Conservation (phyloP, 2,113 vertebrate genomes). For the Gnathonemus echidnorhynchus region DNA sequence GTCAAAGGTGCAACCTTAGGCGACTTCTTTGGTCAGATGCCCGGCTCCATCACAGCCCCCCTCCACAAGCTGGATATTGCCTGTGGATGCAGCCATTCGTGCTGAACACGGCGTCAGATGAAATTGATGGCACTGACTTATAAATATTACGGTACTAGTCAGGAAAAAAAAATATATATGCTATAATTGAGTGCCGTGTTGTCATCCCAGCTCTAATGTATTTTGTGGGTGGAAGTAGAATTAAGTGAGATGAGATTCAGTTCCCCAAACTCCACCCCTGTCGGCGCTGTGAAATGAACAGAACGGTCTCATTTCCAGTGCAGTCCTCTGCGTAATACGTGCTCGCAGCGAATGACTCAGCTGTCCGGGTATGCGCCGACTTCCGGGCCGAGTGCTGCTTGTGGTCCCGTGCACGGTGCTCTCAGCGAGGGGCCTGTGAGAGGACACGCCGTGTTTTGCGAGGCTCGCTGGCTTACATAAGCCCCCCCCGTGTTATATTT, state of each 20-base stretch:
- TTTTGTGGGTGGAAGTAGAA: constrained; percentile 25
- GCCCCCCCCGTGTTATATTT: constrained; percentile 34
- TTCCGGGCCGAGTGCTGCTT: neutral
- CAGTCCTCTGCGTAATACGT: constrained; percentile 47
- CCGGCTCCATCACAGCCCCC: neutral
- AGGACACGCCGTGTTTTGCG: neutral
- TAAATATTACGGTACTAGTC: constrained; percentile 27
- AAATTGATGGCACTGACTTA: constrained; percentile 55
- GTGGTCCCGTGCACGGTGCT: neutral
- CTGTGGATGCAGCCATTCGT: neutral
- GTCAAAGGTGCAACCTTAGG: neutral
- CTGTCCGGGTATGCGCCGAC: neutral
- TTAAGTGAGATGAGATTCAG: constrained; percentile 40
- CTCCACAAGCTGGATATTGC: neutral
- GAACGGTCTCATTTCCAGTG: constrained; percentile 33
- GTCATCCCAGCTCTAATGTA: constrained; percentile 16
- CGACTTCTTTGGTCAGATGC: neutral
- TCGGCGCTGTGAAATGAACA: constrained; percentile 38
- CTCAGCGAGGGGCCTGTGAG: neutral
- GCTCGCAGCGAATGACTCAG: constrained; percentile 48
- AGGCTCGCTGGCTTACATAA: neutral
- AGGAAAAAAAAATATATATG: constrained; percentile 6
- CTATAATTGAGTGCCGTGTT: constrained; percentile 26
- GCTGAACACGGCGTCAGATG: constrained; percentile 48
- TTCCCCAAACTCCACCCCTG: constrained; percentile 37